A percentile compares a stretch with the other conserved stretches of the same genome.
These are phyloP conservation scores for Aradophagus sp. DNA, from an alignment of 1,140 invertebrate genomes.

Conservation along the genomic window DNA sequence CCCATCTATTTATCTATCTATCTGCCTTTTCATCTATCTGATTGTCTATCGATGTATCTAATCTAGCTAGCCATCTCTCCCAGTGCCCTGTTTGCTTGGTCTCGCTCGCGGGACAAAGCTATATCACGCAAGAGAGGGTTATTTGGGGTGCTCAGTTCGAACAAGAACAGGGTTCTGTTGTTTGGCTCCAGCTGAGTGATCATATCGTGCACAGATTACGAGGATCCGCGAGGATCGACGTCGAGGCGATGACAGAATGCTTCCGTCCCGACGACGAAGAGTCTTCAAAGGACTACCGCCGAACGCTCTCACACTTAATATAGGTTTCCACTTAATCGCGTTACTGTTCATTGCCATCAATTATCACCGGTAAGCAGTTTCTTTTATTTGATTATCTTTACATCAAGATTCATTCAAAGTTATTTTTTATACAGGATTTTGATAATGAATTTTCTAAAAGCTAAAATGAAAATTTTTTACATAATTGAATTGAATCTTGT, in stretches of 20 bases:
- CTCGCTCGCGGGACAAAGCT: slow-evolving; percentile 5
- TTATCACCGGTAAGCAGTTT: slow-evolving; percentile 67
- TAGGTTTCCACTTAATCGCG: slow-evolving; percentile 55
- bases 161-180: slow-evolving; percentile 51
- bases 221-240: slow-evolving; percentile 58
- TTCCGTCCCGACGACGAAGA: slow-evolving; percentile 67
- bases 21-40: too few species aligned
- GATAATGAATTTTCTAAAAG: too few species aligned
- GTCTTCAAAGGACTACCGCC: slow-evolving; percentile 65
- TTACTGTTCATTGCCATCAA: slow-evolving; percentile 64
- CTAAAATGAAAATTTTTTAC: too few species aligned
- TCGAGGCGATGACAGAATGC: slow-evolving; percentile 74
- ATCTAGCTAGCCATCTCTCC: too few species aligned
- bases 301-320: slow-evolving; percentile 56
- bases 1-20: too few species aligned
- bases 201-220: slow-evolving; percentile 59
- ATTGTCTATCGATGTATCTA: too few species aligned
- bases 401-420: too few species aligned
- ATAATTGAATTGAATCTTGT: too few species aligned
- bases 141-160: slow-evolving; percentile 63
- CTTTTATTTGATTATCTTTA: too few species aligned
- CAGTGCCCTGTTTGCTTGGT: slow-evolving; percentile 3
- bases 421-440: too few species aligned
- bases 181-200: slow-evolving; percentile 59
- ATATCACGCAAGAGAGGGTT: slow-evolving; percentile 50